phyloP scores from a whole-genome alignment of 2,888 invertebrate species.

The Ennomos fuscantarius region DNA sequence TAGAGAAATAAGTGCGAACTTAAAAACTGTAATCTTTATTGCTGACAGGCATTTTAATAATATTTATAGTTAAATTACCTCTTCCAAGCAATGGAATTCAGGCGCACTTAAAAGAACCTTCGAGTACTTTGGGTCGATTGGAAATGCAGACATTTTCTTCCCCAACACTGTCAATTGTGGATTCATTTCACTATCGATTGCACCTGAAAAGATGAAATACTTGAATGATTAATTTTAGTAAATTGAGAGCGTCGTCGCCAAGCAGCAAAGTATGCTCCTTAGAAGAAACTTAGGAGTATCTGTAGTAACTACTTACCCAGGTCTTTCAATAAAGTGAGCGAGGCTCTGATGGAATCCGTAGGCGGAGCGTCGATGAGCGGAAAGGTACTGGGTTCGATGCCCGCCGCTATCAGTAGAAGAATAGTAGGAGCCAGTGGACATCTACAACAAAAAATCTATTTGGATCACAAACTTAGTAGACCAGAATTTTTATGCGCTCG shows the following conservation, averaged over 20 bases:
- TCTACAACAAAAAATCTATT: conserved; percentile 43
- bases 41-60: neutral
- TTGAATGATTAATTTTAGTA: neutral
- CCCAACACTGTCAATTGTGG: conserved; percentile 91
- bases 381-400: conserved; percentile 92
- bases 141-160: conserved; percentile 94
- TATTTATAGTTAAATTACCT: conserved; percentile 67
- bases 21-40: no score
- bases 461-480: no score
- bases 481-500: no score
- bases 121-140: conserved; percentile 95
- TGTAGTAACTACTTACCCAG: conserved; percentile 71
- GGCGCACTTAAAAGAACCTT: conserved; percentile 92
- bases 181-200: conserved; percentile 85
- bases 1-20: no score
- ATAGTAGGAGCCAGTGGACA: conserved; percentile 89
- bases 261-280: no score
- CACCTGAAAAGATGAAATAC: conserved; percentile 69
- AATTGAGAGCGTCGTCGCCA: no score
- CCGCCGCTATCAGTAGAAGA: conserved; percentile 93
- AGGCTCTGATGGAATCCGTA: conserved; percentile 87
- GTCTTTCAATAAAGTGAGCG: conserved; percentile 87
- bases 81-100: conserved; percentile 91
- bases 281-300: no score
- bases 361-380: conserved; percentile 96